Conservation (phyloP, 2,888 invertebrate species). For the Sphaeridia pumilis region DNA sequence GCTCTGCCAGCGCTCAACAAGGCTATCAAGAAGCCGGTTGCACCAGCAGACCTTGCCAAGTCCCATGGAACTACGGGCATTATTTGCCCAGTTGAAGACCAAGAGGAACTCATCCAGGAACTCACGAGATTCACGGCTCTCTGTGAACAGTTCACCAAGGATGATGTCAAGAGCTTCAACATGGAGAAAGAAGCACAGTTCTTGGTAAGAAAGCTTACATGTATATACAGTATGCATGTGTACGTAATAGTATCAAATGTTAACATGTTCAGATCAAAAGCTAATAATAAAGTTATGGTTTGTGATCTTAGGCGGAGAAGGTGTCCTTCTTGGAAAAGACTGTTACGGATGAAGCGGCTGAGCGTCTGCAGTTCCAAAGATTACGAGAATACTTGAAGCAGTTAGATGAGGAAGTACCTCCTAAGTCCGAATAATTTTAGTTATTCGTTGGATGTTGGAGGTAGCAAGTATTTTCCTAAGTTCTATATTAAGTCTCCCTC, state of each 20-base stretch:
- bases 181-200: background rate
- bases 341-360: background rate
- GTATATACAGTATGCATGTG: background rate
- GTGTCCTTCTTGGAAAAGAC: background rate
- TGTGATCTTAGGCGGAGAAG: background rate
- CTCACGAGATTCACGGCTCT: background rate
- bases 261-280: background rate
- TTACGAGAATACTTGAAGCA: background rate
- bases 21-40: background rate
- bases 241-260: background rate
- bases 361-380: background rate
- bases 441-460: too few species aligned
- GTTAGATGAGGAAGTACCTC: background rate
- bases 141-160: background rate
- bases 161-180: background rate
- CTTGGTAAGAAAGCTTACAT: conserved; percentile 1
- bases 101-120: background rate
- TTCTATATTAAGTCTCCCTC: too few species aligned
- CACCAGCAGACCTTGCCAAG: background rate
- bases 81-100: background rate
- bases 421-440: conserved; percentile 1
- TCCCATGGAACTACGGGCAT: background rate
- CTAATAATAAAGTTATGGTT: background rate
- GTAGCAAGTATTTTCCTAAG: too few species aligned
- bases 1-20: background rate